These are phyloP conservation scores for Eugnorisma glareosa DNA, from an alignment of 2,888 invertebrate species.

Conservation along the genomic window DNA sequence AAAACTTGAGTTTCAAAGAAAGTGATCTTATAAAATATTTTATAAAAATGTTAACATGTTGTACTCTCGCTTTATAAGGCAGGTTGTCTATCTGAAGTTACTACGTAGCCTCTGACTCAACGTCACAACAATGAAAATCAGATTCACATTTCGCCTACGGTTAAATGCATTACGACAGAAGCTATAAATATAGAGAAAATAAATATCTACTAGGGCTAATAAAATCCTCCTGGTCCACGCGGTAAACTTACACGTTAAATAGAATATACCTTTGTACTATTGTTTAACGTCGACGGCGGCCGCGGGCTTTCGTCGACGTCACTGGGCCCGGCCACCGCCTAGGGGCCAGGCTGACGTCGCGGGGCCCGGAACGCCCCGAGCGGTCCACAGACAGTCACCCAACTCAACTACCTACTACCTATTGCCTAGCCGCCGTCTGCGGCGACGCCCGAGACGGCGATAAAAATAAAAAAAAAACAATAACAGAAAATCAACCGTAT, in stretches of 20 bases:
- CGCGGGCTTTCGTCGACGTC: conserved; percentile 55
- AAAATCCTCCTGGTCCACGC: conserved; percentile 87
- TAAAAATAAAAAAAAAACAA: conserved; percentile 70
- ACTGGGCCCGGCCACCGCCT: conserved; percentile 45
- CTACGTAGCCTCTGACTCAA: conserved; percentile 78
- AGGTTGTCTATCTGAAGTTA: conserved; percentile 66
- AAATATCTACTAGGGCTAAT: conserved; percentile 86
- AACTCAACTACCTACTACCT: conserved; percentile 56
- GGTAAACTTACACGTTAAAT: conserved; percentile 86
- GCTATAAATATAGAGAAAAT: conserved; percentile 86
- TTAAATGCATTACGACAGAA: conserved; percentile 86
- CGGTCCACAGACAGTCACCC: conserved; percentile 58
- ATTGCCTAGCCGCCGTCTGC: conserved; percentile 61
- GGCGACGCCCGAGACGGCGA: conserved; percentile 54
- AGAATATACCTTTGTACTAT: conserved; percentile 88
- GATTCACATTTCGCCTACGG: conserved; percentile 82
- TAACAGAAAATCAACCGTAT: conserved; percentile 84
- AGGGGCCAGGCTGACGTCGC: conserved; percentile 45
- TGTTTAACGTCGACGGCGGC: conserved; percentile 77
- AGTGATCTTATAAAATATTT: conserved; percentile 55
- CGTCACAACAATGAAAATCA: conserved; percentile 78
- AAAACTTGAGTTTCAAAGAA: conserved; percentile 48
- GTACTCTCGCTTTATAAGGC: conserved; percentile 67
- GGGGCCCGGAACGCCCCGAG: conserved; percentile 51
- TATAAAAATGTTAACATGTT: conserved; percentile 62